Evolutionary conservation across 2,113 vertebrate species (phyloP).

Genomic region (Ibidorhyncha struthersii): DNA sequence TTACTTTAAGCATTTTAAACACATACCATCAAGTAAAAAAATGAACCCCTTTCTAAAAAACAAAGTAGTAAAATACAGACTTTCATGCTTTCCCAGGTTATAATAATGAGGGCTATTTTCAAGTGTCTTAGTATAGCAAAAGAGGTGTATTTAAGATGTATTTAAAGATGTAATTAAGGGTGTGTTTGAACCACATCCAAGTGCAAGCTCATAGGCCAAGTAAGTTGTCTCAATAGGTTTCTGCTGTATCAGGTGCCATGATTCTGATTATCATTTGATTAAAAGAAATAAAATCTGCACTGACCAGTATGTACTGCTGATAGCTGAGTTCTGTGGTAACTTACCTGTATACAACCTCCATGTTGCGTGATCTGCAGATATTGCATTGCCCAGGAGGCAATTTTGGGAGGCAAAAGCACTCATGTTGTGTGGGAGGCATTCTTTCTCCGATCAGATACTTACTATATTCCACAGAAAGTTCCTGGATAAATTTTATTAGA

Average conservation of each 20-base stretch:
- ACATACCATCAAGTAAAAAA: rapidly evolving
- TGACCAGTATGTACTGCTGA: neutral
- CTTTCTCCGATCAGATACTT: constrained; percentile 52
- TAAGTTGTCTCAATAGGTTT: neutral
- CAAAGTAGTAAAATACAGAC: rapidly evolving
- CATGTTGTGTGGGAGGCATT: neutral
- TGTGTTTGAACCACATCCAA: neutral
- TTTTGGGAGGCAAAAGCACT: constrained; percentile 36
- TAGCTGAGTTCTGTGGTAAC: neutral
- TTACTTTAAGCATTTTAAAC: neutral
- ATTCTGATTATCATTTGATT: neutral
- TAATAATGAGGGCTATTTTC: rapidly evolving
- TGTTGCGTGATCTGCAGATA: neutral
- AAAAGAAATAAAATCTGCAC: neutral
- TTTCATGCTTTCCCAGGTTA: neutral
- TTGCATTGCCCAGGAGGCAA: constrained; percentile 12
- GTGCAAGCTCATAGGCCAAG: neutral
- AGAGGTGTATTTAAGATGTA: neutral
- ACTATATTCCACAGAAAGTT: constrained; percentile 61
- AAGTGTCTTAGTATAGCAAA: neutral
- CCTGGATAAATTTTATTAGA: constrained; percentile 64
- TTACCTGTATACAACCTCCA: constrained; percentile 48
- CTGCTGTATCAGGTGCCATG: neutral
- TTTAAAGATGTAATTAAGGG: neutral
- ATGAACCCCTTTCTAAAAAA: neutral